Evolutionary conservation across 2,113 vertebrate genomes (phyloP).

Genomic region (Chloroceryle aenea): DNA sequence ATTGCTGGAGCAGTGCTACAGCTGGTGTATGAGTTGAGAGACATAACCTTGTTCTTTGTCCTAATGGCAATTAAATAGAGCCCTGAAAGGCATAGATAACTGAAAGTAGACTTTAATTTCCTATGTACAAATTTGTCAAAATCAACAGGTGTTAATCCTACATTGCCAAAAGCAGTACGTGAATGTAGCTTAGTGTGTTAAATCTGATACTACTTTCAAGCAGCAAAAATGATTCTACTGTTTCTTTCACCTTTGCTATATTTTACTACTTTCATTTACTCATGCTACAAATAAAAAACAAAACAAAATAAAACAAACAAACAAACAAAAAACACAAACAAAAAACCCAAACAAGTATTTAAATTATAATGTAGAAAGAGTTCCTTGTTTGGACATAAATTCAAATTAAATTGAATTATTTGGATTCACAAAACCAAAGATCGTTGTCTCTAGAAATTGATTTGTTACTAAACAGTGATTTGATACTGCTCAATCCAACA

Average conservation of each 20-base stretch:
- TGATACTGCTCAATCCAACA: background rate
- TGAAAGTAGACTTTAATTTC: background rate
- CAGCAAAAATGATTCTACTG: background rate
- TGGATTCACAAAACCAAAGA: background rate
- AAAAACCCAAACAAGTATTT: background rate
- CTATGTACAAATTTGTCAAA: background rate
- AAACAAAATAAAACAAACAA: too few species aligned
- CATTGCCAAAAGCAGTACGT: background rate
- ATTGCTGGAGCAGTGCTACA: background rate
- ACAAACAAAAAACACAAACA: background rate
- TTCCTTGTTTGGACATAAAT: background rate
- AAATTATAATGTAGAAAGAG: background rate
- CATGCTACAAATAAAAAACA: background rate
- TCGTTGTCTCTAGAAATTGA: background rate
- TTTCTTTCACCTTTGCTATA: background rate
- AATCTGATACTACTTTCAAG: background rate
- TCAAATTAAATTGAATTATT: background rate
- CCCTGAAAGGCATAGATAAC: background rate
- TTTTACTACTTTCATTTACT: background rate
- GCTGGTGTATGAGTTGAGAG: background rate
- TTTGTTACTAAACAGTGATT: background rate
- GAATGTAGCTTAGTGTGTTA: background rate
- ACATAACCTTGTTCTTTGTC: background rate
- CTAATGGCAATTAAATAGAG: background rate
- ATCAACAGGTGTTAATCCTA: background rate